These are phyloP conservation scores for Nycticorax nycticorax DNA, from an alignment of 2,113 vertebrate species.

Conservation along the genomic window DNA sequence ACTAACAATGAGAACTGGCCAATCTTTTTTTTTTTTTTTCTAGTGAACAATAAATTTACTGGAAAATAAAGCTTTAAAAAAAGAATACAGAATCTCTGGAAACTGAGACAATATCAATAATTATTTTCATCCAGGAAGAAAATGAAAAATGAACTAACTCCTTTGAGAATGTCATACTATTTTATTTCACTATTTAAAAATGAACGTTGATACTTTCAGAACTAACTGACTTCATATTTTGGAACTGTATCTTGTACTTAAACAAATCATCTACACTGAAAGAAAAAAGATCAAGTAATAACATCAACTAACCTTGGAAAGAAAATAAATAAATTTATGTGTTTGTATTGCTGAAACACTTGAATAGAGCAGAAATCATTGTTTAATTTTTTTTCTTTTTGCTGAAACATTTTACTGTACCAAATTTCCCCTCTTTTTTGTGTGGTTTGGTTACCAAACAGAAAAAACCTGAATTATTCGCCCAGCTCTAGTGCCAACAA, in stretches of 20 bases:
- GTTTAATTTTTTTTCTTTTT: background rate
- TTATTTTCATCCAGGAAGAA: background rate
- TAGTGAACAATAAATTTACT: background rate
- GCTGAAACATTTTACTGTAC: background rate
- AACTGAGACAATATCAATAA: background rate
- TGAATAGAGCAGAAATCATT: background rate
- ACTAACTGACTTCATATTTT: background rate
- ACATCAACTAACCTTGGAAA: background rate
- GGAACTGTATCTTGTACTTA: background rate
- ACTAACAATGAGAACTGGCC: background rate
- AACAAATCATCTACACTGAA: background rate
- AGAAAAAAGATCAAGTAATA: background rate
- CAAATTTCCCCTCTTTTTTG: background rate
- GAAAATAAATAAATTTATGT: background rate
- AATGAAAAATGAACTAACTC: background rate
- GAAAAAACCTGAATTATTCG: background rate
- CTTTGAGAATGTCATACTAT: background rate
- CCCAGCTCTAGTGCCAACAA: constrained; percentile 13
- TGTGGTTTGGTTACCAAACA: background rate
- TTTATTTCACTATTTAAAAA: constrained; percentile 2
- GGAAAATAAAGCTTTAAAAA: background rate
- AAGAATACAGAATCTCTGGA: background rate
- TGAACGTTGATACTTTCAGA: background rate
- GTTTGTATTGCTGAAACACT: background rate
- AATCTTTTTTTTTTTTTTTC: background rate